These are phyloP conservation scores for Caenorhabditis angaria DNA, from an alignment of 2,888 invertebrate genomes.

Conservation along the genomic window DNA sequence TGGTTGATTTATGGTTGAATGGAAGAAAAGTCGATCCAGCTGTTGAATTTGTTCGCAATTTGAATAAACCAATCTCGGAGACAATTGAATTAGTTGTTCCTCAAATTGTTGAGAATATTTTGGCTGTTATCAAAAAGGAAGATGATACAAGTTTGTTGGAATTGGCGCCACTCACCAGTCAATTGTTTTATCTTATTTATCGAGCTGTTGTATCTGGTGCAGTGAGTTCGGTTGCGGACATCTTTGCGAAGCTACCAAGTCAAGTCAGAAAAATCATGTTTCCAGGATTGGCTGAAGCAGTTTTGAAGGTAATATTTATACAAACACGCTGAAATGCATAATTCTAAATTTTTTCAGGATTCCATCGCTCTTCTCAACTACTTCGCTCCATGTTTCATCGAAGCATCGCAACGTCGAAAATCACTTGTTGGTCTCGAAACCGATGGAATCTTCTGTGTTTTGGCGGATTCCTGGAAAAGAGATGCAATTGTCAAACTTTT, in stretches of 20 bases:
- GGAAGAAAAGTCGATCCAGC: neutral
- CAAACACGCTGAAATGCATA: neutral
- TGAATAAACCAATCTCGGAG: neutral
- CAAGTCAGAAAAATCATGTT: neutral
- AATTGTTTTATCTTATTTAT: neutral
- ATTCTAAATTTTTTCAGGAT: neutral
- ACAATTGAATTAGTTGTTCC: neutral
- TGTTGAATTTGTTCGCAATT: neutral
- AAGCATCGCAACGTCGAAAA: too few relatives aligned
- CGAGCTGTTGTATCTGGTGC: neutral
- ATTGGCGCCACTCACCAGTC: neutral
- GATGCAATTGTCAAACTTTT: neutral
- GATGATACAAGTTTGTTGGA: neutral
- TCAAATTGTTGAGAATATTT: neutral
- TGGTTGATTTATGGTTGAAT: conserved; percentile 1
- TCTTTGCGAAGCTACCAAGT: neutral
- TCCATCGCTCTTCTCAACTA: neutral
- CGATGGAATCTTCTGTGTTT: neutral
- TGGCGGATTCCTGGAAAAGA: neutral
- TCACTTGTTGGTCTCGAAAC: too few relatives aligned
- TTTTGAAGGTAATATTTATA: neutral
- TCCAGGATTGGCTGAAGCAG: neutral
- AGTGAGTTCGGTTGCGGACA: neutral
- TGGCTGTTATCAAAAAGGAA: neutral
- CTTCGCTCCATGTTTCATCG: neutral